Conservation (phyloP, 2,113 vertebrate species). For the Chionodraco myersi region DNA sequence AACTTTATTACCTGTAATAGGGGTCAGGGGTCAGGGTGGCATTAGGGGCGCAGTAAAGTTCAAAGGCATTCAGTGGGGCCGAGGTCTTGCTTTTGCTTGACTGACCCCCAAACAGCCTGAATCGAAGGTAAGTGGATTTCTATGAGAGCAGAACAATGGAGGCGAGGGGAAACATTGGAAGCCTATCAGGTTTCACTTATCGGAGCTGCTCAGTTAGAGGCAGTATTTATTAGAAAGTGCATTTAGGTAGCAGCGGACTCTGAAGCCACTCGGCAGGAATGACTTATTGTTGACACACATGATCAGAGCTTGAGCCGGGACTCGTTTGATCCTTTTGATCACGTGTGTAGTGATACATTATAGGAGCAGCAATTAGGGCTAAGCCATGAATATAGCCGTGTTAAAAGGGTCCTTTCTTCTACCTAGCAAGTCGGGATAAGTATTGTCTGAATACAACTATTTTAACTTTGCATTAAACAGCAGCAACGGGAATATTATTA, state of each 20-base stretch:
- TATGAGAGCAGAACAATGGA: slow-evolving; percentile 86
- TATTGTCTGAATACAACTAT: neutral
- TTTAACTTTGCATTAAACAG: neutral
- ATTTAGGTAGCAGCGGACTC: slow-evolving; percentile 35
- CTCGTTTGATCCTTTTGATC: slow-evolving; percentile 35
- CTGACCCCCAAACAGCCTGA: slow-evolving; percentile 90
- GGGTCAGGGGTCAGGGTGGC: slow-evolving; percentile 92
- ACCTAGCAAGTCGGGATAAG: neutral
- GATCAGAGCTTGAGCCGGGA: slow-evolving; percentile 23
- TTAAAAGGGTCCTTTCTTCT: neutral
- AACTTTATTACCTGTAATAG: slow-evolving; percentile 99
- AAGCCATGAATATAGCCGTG: slow-evolving; percentile 10
- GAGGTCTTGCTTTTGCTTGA: slow-evolving; percentile 90
- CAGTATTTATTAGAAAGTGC: slow-evolving; percentile 62
- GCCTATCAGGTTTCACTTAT: slow-evolving; percentile 72
- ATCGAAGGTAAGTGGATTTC: slow-evolving; percentile 86
- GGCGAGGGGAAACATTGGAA: slow-evolving; percentile 61
- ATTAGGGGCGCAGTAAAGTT: slow-evolving; percentile 98
- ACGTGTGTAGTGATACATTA: slow-evolving; percentile 1
- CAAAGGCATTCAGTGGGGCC: slow-evolving; percentile 93
- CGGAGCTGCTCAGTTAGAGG: slow-evolving; percentile 57
- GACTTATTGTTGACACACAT: slow-evolving; percentile 36
- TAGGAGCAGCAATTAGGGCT: neutral
- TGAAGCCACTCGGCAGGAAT: slow-evolving; percentile 26
- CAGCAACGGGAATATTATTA: neutral